These are phyloP conservation scores for Eueides isabella DNA, from an alignment of 1,140 invertebrate species.

Conservation along the genomic window DNA sequence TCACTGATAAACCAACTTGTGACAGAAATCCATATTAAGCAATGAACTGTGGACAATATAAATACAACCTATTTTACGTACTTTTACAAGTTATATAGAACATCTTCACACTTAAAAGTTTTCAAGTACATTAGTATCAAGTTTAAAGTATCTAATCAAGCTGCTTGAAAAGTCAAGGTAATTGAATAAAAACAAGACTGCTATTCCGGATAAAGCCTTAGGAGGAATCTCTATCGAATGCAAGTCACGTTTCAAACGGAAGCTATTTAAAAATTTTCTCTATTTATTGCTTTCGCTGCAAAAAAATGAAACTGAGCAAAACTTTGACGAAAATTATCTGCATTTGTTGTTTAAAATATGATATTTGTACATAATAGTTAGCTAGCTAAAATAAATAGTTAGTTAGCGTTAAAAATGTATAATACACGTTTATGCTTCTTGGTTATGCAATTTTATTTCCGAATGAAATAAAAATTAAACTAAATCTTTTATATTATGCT, in stretches of 20 bases:
- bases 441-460: too few relatives aligned
- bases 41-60: too few relatives aligned
- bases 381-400: too few relatives aligned
- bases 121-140: not conserved
- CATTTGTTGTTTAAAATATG: not conserved
- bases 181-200: conserved; percentile 17
- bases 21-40: too few relatives aligned
- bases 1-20: too few relatives aligned
- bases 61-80: too few relatives aligned
- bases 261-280: conserved; percentile 24
- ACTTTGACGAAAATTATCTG: not conserved
- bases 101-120: not conserved
- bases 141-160: not conserved
- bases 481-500: too few relatives aligned
- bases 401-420: too few relatives aligned
- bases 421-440: too few relatives aligned
- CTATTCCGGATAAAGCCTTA: conserved; percentile 20
- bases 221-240: conserved; percentile 12
- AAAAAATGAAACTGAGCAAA: conserved; percentile 15
- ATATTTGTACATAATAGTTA: too few relatives aligned
- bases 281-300: conserved; percentile 26
- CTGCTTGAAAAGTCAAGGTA: conserved; percentile 1
- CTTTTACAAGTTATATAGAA: not conserved
- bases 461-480: too few relatives aligned
- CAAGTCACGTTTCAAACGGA: conserved; percentile 28